Evolutionary conservation across 2,113 vertebrate species (phyloP), one percentile per base, ranked within the genome.

Genomic region (Etheostoma spectabile): DNA sequence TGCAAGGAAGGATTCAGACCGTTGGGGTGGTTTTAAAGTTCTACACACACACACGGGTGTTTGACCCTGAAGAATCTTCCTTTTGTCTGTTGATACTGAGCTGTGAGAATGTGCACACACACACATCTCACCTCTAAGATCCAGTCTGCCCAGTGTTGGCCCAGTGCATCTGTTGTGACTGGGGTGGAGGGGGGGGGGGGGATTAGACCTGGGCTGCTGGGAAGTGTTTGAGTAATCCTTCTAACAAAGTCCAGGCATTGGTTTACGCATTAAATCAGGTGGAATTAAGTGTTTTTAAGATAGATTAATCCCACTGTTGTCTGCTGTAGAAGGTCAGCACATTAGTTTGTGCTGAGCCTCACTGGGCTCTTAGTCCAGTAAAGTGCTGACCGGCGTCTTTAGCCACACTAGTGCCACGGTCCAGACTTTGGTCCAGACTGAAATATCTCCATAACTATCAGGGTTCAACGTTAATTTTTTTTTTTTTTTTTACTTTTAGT

Each of bases 221-320:
- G 85, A 85, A 70, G 82, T 87, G 82, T 89, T 91, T 80, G 71
- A 90, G 85, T 91, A 90, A 91, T 90, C 89, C 82, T 62, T 60
- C 77, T 80, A 75, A 87, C 80, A 87, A 88, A 46, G 79, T 69
- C 64, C 68, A 66, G 33, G 42, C 80, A 82, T 69, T 66, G 85
- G 78, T 89, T 93, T 82, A 90, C 89, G 79, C 53, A 64, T 79
- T 88, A 91, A 35, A 88, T 80, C 89, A 84, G 86, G 74, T 83
- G 67, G 86, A 85, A 83, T 89, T 86, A 90, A 91, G 77, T 82
- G 81, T 69, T 88, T 89, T 87, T 61, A 87, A 52, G 64, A 83
- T 52, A 30, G 57, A 45, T 60, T 90, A 88, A 92, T 89, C 88
- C 86, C 62, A 15, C 64, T 84, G 83, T 84, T 84, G 84, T 91